Base-by-base conservation (phyloP, 2,797 vertebrate species). In the Loris lydekkerianus region DNA sequence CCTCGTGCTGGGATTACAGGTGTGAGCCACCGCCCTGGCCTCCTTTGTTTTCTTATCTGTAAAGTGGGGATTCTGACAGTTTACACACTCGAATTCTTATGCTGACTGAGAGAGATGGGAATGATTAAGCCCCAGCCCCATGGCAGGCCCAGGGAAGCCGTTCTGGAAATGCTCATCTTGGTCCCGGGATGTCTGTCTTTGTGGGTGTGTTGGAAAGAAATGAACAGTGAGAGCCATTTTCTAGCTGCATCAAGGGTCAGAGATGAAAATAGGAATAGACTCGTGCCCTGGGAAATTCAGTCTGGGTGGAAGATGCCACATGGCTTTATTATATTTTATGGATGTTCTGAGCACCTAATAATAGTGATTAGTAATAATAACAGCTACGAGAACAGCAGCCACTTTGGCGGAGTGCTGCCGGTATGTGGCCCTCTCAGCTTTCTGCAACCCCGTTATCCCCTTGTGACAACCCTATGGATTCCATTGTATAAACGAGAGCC, bases 361-460 rank as follows among this genome's bases (percentile, higher is more conserved):
- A 18, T 23, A 63, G 46, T 20, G 58, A 61, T 78, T 29, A 58
- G 4, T 18, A 40, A 20, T 88, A 27, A 58, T 9, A 73, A 37
- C 18, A 40, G 31, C 43, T 4, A 25, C 21, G 9, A 29, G 14
- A 11, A 31, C 53, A 37, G 7, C 4, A 46, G 83, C 34, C 31
- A 53, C 77, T 21, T 13, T 18, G 13, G 10, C 7, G 0, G 4
- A 7, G 78, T 17, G 37, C 34, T 0, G 70, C 6, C n/a, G 17
- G 0, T 10, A 13, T 60, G 63, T 40, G 70, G 23, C 67, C 23
- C 10, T 1, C 56, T 7, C 61, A 86, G 40, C 61, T 10, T 1
- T 0, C 1, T 53, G 23, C 2, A 23, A 81, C n/a, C n/a, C 67
- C 0, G 0, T 31, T 15, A 70, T 58, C 34, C 15, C 75, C 73